Conservation (phyloP, 2,113 vertebrate species). For the Uria aalge region DNA sequence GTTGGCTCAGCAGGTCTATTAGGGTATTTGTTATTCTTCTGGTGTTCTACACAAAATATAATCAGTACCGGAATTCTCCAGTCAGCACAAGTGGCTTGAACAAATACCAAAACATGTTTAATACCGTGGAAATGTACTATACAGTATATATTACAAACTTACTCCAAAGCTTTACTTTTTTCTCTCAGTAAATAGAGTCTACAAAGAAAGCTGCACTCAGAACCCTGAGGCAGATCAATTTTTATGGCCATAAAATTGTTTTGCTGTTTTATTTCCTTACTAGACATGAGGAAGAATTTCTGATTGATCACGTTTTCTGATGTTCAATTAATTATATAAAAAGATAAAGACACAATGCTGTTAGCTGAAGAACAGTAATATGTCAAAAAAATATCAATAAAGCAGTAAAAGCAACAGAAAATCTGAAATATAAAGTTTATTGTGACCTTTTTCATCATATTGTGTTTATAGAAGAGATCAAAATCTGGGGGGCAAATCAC, state of each 20-base stretch:
- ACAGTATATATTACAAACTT: not conserved
- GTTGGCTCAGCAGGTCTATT: not conserved
- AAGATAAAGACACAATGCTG: slow-evolving; percentile 9
- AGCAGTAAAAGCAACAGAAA: slow-evolving; percentile 21
- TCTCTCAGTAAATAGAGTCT: not conserved
- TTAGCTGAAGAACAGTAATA: not conserved
- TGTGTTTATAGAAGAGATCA: not conserved
- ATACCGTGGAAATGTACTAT: not conserved
- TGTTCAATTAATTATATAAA: slow-evolving; percentile 40
- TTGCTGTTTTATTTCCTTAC: slow-evolving; percentile 22
- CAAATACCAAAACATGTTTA: not conserved
- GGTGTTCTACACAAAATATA: not conserved
- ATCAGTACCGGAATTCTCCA: not conserved
- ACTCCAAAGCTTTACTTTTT: not conserved
- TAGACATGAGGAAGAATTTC: not conserved
- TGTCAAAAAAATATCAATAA: not conserved
- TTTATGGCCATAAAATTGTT: slow-evolving; percentile 34
- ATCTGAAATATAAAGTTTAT: not conserved
- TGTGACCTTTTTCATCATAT: not conserved
- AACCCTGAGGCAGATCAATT: slow-evolving; percentile 34
- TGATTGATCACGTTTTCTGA: slow-evolving; percentile 30
- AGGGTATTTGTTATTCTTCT: not conserved
- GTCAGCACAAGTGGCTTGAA: not conserved
- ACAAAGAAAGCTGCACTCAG: not conserved
- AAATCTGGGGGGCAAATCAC: not conserved